These are phyloP conservation scores for Vanessa atalanta DNA, from an alignment of 1,140 invertebrate species.

Conservation along the genomic window DNA sequence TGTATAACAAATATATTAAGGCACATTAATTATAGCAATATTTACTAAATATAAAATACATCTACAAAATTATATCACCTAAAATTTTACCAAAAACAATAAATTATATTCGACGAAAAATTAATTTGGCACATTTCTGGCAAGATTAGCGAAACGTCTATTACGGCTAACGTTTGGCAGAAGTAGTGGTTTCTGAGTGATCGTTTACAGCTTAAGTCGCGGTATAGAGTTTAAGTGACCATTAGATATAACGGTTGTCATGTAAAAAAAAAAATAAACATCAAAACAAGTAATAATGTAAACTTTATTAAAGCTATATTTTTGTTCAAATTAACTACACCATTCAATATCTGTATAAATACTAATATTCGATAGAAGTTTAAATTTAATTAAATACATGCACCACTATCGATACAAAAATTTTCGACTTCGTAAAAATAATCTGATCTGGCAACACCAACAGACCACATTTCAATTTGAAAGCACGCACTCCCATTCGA, in stretches of 20 bases:
- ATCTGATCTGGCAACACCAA: neutral
- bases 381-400: slow-evolving; percentile 10
- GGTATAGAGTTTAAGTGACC: neutral
- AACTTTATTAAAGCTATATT: slow-evolving; percentile 9
- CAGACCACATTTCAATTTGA: neutral
- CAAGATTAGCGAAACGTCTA: neutral
- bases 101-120: neutral
- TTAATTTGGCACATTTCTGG: slow-evolving; percentile 18
- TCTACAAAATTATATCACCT: neutral
- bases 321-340: slow-evolving; percentile 1
- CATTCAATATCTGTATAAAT: neutral
- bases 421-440: neutral
- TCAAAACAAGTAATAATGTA: neutral
- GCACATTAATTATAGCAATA: neutral
- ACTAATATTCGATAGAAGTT: slow-evolving; percentile 1
- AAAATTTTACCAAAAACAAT: neutral
- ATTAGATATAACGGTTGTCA: neutral
- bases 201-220: slow-evolving; percentile 1
- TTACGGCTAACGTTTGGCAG: neutral
- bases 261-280: neutral
- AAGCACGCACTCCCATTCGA: neutral
- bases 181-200: neutral
- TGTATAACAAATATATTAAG: neutral
- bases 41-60: neutral
- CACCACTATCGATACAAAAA: neutral